Evolutionary conservation across 2,888 invertebrate genomes (phyloP).

Genomic region (Morpho helenor): DNA sequence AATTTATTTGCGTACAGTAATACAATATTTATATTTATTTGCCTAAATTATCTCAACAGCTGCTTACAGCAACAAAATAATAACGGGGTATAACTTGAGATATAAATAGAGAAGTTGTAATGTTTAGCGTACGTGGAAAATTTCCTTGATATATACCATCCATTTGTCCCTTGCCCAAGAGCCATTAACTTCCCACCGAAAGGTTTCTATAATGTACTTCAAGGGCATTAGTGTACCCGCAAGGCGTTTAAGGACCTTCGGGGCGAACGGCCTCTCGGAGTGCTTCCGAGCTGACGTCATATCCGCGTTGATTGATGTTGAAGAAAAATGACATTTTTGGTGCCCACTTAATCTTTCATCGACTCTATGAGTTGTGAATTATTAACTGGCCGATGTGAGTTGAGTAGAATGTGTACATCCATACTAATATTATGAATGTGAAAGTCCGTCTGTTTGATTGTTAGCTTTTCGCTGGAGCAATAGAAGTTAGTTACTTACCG

Average conservation of each 20-base stretch:
- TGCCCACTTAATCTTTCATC: neutral
- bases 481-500: too few relatives aligned
- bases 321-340: constrained; percentile 20
- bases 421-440: too few relatives aligned
- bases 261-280: constrained; percentile 46
- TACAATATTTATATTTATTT: too few relatives aligned
- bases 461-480: too few relatives aligned
- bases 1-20: too few relatives aligned
- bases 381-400: too few relatives aligned
- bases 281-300: constrained; percentile 51
- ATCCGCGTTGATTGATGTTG: constrained; percentile 39
- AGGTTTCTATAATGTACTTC: constrained; percentile 58
- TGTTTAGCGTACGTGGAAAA: constrained; percentile 12
- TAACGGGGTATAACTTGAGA: too few relatives aligned
- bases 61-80: too few relatives aligned
- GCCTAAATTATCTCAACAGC: too few relatives aligned
- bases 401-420: too few relatives aligned
- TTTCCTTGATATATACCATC: constrained; percentile 26
- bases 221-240: constrained; percentile 61
- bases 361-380: neutral
- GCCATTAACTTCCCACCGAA: constrained; percentile 57
- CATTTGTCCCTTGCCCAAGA: constrained; percentile 33
- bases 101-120: neutral
- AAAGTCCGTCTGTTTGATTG: too few relatives aligned
- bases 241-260: constrained; percentile 52